These are phyloP conservation scores for Thymelicus acteon DNA, from an alignment of 2,888 invertebrate species.

Conservation along the genomic window DNA sequence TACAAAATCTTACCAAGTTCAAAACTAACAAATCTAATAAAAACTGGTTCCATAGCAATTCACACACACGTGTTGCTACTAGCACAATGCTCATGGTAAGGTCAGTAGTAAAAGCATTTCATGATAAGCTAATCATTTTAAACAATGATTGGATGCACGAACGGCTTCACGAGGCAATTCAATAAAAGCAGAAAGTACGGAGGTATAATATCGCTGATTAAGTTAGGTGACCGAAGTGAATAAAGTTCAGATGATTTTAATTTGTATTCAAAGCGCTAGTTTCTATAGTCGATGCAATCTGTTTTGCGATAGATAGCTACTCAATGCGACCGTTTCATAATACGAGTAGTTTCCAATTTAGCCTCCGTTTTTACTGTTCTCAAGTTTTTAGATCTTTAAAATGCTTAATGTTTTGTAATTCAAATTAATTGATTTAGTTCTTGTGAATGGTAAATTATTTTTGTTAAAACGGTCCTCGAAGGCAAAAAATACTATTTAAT, in stretches of 20 bases:
- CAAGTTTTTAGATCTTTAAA: background rate
- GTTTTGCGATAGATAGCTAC: background rate
- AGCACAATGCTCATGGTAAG: too few species aligned
- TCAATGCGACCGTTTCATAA: background rate
- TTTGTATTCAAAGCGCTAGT: background rate
- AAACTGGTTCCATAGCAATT: too few species aligned
- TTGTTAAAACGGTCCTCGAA: background rate
- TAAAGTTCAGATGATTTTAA: background rate
- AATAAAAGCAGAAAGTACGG: background rate
- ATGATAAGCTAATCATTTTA: too few species aligned
- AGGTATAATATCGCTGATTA: background rate
- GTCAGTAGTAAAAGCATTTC: too few species aligned
- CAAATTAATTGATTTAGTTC: constrained; percentile 4
- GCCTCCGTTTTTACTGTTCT: constrained; percentile 3
- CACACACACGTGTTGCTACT: too few species aligned
- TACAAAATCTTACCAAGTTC: too few species aligned
- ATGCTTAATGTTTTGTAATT: constrained; percentile 2
- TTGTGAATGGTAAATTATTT: constrained; percentile 3
- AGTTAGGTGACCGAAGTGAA: background rate
- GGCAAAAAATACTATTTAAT: background rate
- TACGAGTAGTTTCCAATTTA: constrained; percentile 3
- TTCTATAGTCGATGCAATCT: constrained; percentile 2
- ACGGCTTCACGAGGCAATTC: too few species aligned
- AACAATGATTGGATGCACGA: too few species aligned
- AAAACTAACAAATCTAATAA: too few species aligned